A percentile compares a stretch with the other conserved stretches of the same genome.
phyloP scores from a whole-genome alignment of 2,113 vertebrate species.

The Protobothrops flavoviridis region DNA sequence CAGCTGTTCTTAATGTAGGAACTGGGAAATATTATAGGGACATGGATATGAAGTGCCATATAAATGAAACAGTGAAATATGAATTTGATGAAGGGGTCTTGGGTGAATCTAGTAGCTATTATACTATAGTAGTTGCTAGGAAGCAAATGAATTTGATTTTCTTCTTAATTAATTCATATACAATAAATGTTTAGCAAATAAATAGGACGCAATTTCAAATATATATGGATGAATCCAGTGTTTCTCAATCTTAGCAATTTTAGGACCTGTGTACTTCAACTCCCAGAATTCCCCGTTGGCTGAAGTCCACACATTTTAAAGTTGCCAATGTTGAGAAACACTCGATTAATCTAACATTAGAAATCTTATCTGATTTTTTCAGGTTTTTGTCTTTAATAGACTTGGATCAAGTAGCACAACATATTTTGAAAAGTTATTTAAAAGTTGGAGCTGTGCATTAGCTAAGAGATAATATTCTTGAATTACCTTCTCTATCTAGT shows the following conservation, averaged over 20 bases:
- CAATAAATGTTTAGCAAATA: neutral
- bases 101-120: neutral
- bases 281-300: neutral
- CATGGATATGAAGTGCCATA: neutral
- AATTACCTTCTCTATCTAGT: neutral
- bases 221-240: neutral
- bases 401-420: neutral
- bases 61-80: neutral
- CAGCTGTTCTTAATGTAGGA: neutral
- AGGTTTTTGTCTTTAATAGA: neutral
- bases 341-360: neutral
- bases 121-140: neutral
- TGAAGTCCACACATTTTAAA: neutral
- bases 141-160: neutral
- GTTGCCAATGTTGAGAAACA: neutral
- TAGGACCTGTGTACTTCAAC: neutral
- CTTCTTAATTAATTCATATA: neutral
- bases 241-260: neutral
- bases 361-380: neutral
- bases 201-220: neutral
- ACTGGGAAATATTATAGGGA: neutral
- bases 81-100: neutral
- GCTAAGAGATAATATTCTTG: slow-evolving; percentile 7
- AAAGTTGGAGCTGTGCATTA: neutral
- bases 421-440: neutral